Evolutionary conservation across 2,797 vertebrate genomes (phyloP), one percentile per base, ranked within the genome.

Genomic region (Diglossa cyanea): DNA sequence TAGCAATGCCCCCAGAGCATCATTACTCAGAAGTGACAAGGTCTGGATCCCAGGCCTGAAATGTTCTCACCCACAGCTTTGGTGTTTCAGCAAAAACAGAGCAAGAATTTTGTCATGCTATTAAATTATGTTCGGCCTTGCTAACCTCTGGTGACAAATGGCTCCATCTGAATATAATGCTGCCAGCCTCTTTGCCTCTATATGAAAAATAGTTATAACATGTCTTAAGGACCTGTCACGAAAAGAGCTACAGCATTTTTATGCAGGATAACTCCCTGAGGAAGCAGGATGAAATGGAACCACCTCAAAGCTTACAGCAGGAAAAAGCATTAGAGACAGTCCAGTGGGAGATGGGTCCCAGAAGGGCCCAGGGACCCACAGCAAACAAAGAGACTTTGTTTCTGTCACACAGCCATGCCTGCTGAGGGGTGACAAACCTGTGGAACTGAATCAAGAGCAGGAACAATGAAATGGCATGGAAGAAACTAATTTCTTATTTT

Each of bases 121-220:
- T 35, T 89, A 91, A 95, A 88, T 95, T 83, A 77, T 48, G 68
- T 60, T 89, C 18, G 13, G 61, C 83, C 71, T 68, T 80, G 65
- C 92, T 93, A 92, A 95, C 74, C 77, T 92, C 50, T 17, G 23
- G 78, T 92, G 91, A 95, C 0, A 0, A 93, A 95, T 62, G 53
- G 61, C 86, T 93, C 71, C 57, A 71, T 85, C 53, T 77, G 92
- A 91, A 85, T 94, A 79, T 91, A 89, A 72, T 77, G 78, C 72
- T 94, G 94, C 67, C 84, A 92, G 30, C 17, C 45, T 91, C 72
- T 95, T 85, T 92, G 84, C 65, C 88, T 71, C 54, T 8, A 1
- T 37, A 75, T 88, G 84, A 96, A 93, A 95, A 93, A 92, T 44
- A 87, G 89, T 89, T 80, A 65, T 70, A 94, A 87, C 86, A 71